Conservation (phyloP, 2,113 vertebrate genomes). For the Pterocles gutturalis region DNA sequence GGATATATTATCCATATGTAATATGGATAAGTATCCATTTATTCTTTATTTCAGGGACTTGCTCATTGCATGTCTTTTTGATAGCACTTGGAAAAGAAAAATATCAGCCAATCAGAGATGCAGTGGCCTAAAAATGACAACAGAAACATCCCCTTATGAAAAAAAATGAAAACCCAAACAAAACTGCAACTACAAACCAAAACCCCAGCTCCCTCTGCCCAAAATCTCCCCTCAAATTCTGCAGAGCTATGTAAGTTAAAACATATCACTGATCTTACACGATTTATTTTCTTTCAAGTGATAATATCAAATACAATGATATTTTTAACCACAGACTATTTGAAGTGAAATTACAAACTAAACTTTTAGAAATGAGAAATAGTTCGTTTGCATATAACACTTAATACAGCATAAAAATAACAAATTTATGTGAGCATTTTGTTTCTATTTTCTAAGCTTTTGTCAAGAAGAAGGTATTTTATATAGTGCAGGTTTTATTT, state of each 20-base stretch:
- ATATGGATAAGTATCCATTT: not conserved
- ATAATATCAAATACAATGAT: not conserved
- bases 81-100: not conserved
- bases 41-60: not conserved
- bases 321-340: not conserved
- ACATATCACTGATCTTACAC: not conserved
- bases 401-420: not conserved
- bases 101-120: not conserved
- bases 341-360: not conserved
- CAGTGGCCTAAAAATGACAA: not conserved
- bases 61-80: not conserved
- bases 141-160: not conserved
- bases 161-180: not conserved
- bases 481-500: not conserved
- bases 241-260: not conserved
- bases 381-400: not conserved
- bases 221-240: not conserved
- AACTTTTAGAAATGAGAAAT: not conserved
- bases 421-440: not conserved
- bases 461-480: not conserved
- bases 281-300: not conserved
- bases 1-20: not conserved
- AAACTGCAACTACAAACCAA: not conserved
- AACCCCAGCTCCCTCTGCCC: not conserved
- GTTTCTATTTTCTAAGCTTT: not conserved